Base-by-base conservation (phyloP, 2,888 invertebrate genomes). In the Ptychoptera albimana region DNA sequence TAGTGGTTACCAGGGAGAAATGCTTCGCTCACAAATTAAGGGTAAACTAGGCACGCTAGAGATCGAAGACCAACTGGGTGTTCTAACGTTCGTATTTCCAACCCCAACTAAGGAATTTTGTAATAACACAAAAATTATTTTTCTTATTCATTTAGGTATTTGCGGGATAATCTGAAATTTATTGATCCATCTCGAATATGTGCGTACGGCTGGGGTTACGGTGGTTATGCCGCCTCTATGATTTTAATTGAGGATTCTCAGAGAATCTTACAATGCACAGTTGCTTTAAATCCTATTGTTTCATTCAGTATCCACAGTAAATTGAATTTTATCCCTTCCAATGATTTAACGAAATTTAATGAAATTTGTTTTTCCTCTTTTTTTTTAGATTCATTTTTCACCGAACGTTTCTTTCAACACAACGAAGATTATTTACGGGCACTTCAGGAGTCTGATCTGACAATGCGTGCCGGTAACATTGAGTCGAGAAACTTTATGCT, bases 331-430 rank as follows among this genome's bases (percentile, higher is more conserved):
- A n/a, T n/a, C n/a, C n/a, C n/a, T n/a, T n/a, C n/a, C n/a, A n/a
- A n/a, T n/a, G n/a, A n/a, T 23, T 23, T 13, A 30, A 6, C 37
- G 15, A 45, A 29, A 40, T 29, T 11, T n/a, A 14, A 9, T 12
- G 31, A 10, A 9, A 15, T 13, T 6, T 6, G 13, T 7, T 7
- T 39, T n/a, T n/a, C n/a, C n/a, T n/a, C n/a, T n/a, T n/a, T n/a
- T n/a, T n/a, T 43, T 45, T 36, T 60, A 87, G 86, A 85, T 66
- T 85, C 93, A 6, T 86, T 81, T 54, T 93, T 87, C 68, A 83
- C 91, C 48, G 93, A 94, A 68, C 75, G 89, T 35, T 89, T 87
- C 65, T 77, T 88, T 72, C 88, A 89, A 1, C 73, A 84, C 69
- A 73, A 74, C 35, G 71, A 74, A 2, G 79, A 80, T 54, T 78